A percentile compares a stretch with the other conserved stretches of the same genome.
Conservation (phyloP, 1,140 invertebrate species). For the Phocides pigmalion region DNA sequence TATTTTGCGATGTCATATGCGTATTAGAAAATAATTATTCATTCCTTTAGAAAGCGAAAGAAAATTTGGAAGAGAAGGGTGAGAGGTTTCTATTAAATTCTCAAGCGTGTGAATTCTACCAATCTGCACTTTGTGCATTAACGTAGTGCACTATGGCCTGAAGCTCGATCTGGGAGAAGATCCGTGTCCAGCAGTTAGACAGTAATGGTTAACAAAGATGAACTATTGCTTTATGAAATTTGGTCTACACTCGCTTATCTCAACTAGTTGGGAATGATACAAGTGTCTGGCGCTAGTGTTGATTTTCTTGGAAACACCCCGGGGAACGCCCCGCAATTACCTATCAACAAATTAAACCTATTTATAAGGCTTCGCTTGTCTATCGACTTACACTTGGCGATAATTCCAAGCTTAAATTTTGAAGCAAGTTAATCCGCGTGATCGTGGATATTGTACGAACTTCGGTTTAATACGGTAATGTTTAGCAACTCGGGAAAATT, state of each 20-base stretch:
- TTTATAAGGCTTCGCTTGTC: constrained; percentile 50
- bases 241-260: not conserved
- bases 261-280: not conserved
- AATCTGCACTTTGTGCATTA: too few relatives aligned
- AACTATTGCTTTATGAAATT: too few relatives aligned
- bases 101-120: too few relatives aligned
- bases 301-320: constrained; percentile 66
- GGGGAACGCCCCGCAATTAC: constrained; percentile 60
- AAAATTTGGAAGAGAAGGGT: too few relatives aligned
- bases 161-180: too few relatives aligned
- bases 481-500: not conserved
- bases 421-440: constrained; percentile 20
- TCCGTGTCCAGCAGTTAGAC: too few relatives aligned
- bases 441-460: constrained; percentile 36
- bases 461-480: constrained; percentile 11
- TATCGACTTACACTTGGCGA: constrained; percentile 54
- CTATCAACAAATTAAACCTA: constrained; percentile 71
- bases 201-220: too few relatives aligned
- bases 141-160: too few relatives aligned
- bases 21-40: too few relatives aligned
- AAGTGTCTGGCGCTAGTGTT: constrained; percentile 61
- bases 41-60: too few relatives aligned
- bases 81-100: too few relatives aligned
- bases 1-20: too few relatives aligned
- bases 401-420: constrained; percentile 50